Evolutionary conservation across 2,113 vertebrate genomes (phyloP).

Genomic region (Lanius collurio): DNA sequence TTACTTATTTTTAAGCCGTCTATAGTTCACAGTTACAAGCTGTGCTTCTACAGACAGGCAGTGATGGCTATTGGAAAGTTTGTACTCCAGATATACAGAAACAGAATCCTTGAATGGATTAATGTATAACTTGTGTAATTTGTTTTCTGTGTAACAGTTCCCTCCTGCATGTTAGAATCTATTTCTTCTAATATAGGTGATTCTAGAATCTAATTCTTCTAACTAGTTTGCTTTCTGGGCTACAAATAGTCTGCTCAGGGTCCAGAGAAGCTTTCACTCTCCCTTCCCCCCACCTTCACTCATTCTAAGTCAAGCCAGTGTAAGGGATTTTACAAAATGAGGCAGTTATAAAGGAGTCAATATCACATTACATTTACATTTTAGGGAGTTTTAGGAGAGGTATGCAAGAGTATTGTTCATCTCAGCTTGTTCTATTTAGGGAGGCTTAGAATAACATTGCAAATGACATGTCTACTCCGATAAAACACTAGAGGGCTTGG

Average conservation of each 20-base stretch:
- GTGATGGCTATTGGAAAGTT: background rate
- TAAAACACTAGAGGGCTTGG: constrained; percentile 66
- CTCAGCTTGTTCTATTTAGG: constrained; percentile 25
- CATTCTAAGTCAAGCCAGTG: background rate
- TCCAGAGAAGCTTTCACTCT: background rate
- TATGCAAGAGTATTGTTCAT: background rate
- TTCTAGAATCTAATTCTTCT: background rate
- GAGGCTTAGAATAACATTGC: constrained; percentile 26
- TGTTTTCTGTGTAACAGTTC: background rate
- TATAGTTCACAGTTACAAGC: background rate
- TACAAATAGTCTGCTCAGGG: background rate
- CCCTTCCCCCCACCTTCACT: background rate
- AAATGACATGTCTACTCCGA: constrained; percentile 18
- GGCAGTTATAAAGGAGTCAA: background rate
- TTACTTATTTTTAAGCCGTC: background rate
- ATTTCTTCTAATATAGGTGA: background rate
- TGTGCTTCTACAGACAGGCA: background rate
- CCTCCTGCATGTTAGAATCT: background rate
- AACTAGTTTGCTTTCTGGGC: background rate
- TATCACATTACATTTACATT: background rate
- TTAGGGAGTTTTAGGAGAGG: background rate
- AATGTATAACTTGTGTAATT: background rate
- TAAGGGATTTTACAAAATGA: background rate
- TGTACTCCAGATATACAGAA: background rate
- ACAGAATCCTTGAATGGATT: background rate